These are phyloP conservation scores for Spatula versicolor DNA, from an alignment of 2,797 vertebrate genomes.

Conservation along the genomic window DNA sequence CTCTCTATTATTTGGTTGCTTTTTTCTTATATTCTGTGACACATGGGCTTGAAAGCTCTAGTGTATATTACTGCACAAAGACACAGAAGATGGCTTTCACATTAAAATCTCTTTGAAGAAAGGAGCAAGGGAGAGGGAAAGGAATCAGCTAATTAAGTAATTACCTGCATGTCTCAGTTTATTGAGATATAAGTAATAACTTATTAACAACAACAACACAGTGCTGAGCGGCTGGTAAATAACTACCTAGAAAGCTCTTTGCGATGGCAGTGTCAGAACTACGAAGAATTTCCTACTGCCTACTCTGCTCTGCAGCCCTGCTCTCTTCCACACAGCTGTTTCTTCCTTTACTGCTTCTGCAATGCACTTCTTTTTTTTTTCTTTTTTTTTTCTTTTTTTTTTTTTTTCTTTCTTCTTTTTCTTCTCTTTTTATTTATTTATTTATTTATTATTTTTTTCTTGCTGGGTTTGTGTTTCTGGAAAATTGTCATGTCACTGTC, in stretches of 20 bases:
- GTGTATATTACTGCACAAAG: not conserved
- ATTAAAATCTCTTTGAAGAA: slow-evolving; percentile 39
- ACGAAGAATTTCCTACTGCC: not conserved
- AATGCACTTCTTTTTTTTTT: not conserved
- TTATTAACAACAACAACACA: slow-evolving; percentile 11
- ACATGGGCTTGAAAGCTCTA: slow-evolving; percentile 32
- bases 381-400: not conserved
- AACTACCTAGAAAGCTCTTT: not conserved
- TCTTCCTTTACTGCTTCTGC: not conserved
- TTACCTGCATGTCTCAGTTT: slow-evolving; percentile 20
- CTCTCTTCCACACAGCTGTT: not conserved
- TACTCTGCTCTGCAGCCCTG: not conserved
- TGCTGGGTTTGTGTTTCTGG: not conserved
- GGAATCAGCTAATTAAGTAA: not conserved
- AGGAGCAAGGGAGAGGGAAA: not conserved
- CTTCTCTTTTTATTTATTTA: no score
- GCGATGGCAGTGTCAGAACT: not conserved
- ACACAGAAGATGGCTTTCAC: slow-evolving; percentile 5
- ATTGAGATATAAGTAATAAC: slow-evolving; percentile 11
- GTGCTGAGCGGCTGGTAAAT: slow-evolving; percentile 13
- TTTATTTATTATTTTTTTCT: not conserved
- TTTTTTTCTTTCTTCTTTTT: not conserved
- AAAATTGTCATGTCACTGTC: not conserved
- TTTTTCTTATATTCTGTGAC: slow-evolving; percentile 27
- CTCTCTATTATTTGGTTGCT: slow-evolving; percentile 53